Evolutionary conservation across 2,113 vertebrate species (phyloP), one percentile per base, ranked within the genome.

Genomic region (Halichoeres trimaculatus): DNA sequence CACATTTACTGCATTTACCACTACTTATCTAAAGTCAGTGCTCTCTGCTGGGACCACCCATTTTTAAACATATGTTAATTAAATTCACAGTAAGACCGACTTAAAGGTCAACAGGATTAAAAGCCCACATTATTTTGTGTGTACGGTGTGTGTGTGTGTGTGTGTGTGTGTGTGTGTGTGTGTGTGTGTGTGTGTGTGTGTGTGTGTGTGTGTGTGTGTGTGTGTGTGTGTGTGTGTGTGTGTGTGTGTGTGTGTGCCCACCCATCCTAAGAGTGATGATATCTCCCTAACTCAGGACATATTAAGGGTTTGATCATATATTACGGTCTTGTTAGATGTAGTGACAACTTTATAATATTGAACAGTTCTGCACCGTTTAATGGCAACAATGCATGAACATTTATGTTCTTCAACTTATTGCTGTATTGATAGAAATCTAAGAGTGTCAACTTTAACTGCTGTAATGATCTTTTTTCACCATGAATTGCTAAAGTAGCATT

Each of bases 21-120:
- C 24, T 34, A 43, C 62, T 53, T 45, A 43, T 66, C 23, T 64
- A 51, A 24, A 80, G 67, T 63, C 52, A 63, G 9, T 30, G 3
- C 17, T 4, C 14, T 48, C 13, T 40, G 3, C 43, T 55, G 40
- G 54, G 65, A 59, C 38, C 19, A 14, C 13, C 43, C 36, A 30
- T 70, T 68, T 56, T 45, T 45, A 38, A 80, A 67, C 14, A 63
- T 40, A 22, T 63, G 40, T 43, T 57, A 85, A 81, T 85, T 30
- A 73, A 57, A 57, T 70, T 10, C 34, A 47, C 40, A 16, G 38
- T 13, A 24, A 67, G 57, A 55, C 23, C 40, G 8, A 34, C 70
- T 47, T 4, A 48, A 58, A 62, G 67, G 78, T 82, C 62, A 68
- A 64, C 41, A 24, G 57, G 30, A 78, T 72, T 67, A 59, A 50